A percentile compares a stretch with the other conserved stretches of the same genome.
These are phyloP conservation scores for Crypturellus tataupa DNA, from an alignment of 2,797 vertebrate species.

Conservation along the genomic window DNA sequence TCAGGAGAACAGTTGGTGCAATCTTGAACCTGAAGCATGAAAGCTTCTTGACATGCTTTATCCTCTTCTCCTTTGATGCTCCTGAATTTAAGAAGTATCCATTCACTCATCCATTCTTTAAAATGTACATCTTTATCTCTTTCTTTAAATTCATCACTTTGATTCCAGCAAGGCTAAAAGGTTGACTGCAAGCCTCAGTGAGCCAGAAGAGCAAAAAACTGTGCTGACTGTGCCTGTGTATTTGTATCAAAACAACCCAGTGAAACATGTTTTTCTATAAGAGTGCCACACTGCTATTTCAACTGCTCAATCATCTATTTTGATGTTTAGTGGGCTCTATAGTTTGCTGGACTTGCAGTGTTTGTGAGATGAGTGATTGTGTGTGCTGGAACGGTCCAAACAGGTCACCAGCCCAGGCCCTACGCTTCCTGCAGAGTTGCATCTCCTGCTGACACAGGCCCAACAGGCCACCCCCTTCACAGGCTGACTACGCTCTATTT, in stretches of 20 bases:
- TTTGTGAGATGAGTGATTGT: conserved; percentile 40
- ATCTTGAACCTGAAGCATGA: neutral
- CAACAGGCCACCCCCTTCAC: neutral
- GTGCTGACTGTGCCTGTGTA: conserved; percentile 50
- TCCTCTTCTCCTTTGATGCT: neutral
- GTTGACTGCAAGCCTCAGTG: neutral
- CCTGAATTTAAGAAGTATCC: neutral
- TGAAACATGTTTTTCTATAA: conserved; percentile 17
- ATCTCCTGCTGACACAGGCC: conserved; percentile 40
- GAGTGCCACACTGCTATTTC: neutral
- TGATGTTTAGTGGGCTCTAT: neutral
- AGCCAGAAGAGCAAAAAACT: conserved; percentile 22
- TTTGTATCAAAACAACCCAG: conserved; percentile 38
- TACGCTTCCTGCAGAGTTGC: conserved; percentile 23
- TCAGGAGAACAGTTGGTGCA: neutral
- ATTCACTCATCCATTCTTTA: neutral
- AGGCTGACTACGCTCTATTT: neutral
- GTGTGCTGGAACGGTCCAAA: conserved; percentile 36
- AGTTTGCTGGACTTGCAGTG: conserved; percentile 28
- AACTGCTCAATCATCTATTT: conserved; percentile 49
- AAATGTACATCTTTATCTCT: neutral
- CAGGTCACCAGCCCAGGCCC: conserved; percentile 29
- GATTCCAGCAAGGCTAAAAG: conserved; percentile 6
- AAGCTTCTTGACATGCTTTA: neutral
- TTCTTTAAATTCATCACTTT: neutral